phyloP scores from a whole-genome alignment of 2,113 vertebrate species.

The Bombycilla garrulus region DNA sequence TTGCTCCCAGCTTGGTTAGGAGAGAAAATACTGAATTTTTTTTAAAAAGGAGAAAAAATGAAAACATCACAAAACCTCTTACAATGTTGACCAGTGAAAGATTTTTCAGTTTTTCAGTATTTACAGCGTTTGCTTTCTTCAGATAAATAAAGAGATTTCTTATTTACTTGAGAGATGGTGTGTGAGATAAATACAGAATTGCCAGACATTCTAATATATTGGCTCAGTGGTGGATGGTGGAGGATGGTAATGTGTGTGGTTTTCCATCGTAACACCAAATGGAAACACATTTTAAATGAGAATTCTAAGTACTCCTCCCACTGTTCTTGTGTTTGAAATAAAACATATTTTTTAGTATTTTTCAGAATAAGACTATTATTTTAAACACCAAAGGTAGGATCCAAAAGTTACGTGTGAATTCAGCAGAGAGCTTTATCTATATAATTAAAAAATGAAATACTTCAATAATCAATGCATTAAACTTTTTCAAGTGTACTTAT shows the following conservation, averaged over 20 bases:
- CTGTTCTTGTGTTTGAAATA: neutral
- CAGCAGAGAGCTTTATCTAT: neutral
- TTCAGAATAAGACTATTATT: neutral
- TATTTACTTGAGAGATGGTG: neutral
- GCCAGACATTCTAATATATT: neutral
- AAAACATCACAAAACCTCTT: neutral
- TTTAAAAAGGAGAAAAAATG: fast-evolving
- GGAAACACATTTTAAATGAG: neutral
- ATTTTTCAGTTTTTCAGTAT: neutral
- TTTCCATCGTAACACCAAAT: neutral
- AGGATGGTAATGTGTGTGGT: neutral
- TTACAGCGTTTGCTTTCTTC: neutral
- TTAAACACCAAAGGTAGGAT: neutral
- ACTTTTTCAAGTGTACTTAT: neutral
- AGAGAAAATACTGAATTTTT: neutral
- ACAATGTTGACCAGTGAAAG: neutral
- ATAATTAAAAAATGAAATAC: neutral
- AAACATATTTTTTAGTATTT: neutral
- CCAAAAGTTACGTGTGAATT: neutral
- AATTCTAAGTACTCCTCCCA: neutral
- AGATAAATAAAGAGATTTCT: neutral
- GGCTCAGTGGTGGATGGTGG: neutral
- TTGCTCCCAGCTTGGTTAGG: neutral
- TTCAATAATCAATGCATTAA: neutral
- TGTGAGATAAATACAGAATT: neutral